Percentiles rank a stretch among this genome's conserved stretches.
phyloP scores from a whole-genome alignment of 1,140 invertebrate species.

The Nasonia vitripennis region DNA sequence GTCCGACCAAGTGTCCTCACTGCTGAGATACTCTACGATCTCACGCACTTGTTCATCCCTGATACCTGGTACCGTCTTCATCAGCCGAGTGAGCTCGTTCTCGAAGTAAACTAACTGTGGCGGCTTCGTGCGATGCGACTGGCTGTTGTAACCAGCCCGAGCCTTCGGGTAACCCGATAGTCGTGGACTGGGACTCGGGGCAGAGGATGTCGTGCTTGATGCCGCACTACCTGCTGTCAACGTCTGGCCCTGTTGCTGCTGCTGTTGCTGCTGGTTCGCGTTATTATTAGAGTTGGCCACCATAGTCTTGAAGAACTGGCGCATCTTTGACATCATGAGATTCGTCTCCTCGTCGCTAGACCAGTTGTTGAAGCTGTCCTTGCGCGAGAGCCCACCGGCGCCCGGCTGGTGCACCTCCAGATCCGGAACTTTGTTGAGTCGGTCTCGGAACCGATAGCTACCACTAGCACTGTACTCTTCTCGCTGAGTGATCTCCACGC shows the following conservation, averaged over 20 bases:
- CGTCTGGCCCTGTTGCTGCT: background rate
- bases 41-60: conserved; percentile 92
- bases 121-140: conserved; percentile 79
- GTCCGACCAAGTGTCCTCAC: conserved; percentile 94
- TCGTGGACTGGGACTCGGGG: conserved; percentile 74
- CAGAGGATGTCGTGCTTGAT: conserved; percentile 75
- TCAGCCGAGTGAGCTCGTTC: conserved; percentile 89
- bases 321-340: conserved; percentile 95
- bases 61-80: conserved; percentile 94
- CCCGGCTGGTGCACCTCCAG: conserved; percentile 55
- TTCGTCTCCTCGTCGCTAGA: conserved; percentile 95
- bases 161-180: conserved; percentile 72
- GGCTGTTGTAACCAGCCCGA: conserved; percentile 52
- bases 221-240: conserved; percentile 49
- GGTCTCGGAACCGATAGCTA: conserved; percentile 33
- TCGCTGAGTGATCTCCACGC: background rate
- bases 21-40: conserved; percentile 93
- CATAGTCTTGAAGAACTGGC: conserved; percentile 93
- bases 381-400: conserved; percentile 78
- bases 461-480: background rate
- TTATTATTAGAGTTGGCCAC: conserved; percentile 79
- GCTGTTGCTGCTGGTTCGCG: conserved; percentile 45
- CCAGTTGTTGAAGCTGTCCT: conserved; percentile 95
- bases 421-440: conserved; percentile 22
- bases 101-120: conserved; percentile 91